Evolutionary conservation across 1,140 invertebrate species (phyloP).

Genomic region (Scaptomyza graminum): DNA sequence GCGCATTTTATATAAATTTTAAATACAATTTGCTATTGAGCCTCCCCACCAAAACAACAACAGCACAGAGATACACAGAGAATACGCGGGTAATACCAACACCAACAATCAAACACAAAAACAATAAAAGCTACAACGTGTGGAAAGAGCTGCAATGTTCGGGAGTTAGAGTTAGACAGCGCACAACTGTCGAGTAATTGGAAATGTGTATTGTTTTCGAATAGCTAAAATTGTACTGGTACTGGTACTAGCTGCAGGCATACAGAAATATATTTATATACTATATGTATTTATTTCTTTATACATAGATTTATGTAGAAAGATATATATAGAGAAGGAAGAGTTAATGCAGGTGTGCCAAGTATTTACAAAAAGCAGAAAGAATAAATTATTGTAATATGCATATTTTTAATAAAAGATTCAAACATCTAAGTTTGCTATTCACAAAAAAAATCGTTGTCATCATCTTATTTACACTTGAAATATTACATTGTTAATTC

Average conservation of each 20-base stretch:
- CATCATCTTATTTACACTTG: background rate
- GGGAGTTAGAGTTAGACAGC: conserved; percentile 29
- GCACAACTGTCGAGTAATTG: conserved; percentile 74
- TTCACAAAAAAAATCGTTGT: background rate
- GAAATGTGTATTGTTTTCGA: conserved; percentile 71
- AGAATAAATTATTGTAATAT: background rate
- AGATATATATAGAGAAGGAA: conserved; percentile 3
- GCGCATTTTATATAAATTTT: conserved; percentile 80
- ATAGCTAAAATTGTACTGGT: conserved; percentile 32
- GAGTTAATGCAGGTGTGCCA: background rate
- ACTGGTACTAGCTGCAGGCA: conserved; percentile 21
- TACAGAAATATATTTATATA: background rate
- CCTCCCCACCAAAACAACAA: conserved; percentile 39
- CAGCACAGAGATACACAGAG: conserved; percentile 2
- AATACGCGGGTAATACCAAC: conserved; percentile 4
- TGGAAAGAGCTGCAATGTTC: conserved; percentile 23
- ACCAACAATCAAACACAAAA: conserved; percentile 20
- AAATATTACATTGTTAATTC: background rate
- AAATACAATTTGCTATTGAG: conserved; percentile 81
- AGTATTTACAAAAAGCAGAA: background rate
- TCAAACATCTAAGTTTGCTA: no score
- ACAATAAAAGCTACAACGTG: conserved; percentile 7
- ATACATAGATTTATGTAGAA: background rate
- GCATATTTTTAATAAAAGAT: background rate
- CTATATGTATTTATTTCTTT: background rate